Evolutionary conservation across 2,888 invertebrate genomes (phyloP).

Genomic region (Pycnomerus fuliginosus): DNA sequence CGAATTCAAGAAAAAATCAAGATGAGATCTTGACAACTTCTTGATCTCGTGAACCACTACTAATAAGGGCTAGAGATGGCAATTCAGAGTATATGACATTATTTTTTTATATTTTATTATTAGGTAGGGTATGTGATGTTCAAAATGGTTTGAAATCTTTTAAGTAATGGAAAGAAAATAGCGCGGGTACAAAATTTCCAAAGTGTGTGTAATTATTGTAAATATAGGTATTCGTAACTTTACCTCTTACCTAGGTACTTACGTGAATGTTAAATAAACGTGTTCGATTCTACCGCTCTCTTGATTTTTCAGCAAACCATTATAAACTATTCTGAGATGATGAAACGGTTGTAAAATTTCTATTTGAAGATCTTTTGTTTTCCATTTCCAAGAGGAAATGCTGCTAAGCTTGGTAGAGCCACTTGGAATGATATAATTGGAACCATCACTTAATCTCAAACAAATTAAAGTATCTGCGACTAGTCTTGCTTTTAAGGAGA

Average conservation of each 20-base stretch:
- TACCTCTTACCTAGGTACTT: slow-evolving; percentile 48
- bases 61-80: no score
- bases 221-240: no score
- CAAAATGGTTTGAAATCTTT: no score
- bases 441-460: slow-evolving; percentile 52
- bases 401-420: slow-evolving; percentile 40
- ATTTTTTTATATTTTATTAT: no score
- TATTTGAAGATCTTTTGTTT: slow-evolving; percentile 61
- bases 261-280: slow-evolving; percentile 63
- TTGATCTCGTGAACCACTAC: no score
- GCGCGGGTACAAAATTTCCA: no score
- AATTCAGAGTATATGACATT: no score
- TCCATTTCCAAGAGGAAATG: slow-evolving; percentile 57
- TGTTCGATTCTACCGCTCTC: slow-evolving; percentile 51
- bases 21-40: no score
- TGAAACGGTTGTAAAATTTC: slow-evolving; percentile 62
- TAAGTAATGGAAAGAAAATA: no score
- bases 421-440: slow-evolving; percentile 54
- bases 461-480: slow-evolving; percentile 60
- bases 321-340: slow-evolving; percentile 66
- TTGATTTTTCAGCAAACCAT: slow-evolving; percentile 67
- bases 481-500: slow-evolving; percentile 56
- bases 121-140: no score
- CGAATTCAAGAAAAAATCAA: no score
- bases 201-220: no score